phyloP scores from a whole-genome alignment of 2,113 vertebrate genomes.

The Prionailurus viverrinus region DNA sequence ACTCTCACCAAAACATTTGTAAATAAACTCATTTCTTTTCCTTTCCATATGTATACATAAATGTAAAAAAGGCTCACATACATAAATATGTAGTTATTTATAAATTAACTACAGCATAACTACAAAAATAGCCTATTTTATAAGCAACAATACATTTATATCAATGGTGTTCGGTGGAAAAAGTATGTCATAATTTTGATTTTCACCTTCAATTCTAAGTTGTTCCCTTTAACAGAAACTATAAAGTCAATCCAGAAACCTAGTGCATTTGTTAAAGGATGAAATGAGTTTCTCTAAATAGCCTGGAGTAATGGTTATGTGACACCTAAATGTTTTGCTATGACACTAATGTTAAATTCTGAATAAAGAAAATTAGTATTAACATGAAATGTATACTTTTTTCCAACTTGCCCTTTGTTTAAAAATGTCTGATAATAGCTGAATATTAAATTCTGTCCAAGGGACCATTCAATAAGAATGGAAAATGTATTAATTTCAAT shows the following conservation, averaged over 20 bases:
- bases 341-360: background rate
- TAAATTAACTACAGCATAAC: background rate
- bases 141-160: constrained; percentile 2
- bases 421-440: background rate
- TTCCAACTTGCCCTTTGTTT: constrained; percentile 6
- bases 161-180: background rate
- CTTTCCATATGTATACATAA: background rate
- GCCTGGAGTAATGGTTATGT: background rate
- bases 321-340: background rate
- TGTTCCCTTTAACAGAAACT: background rate
- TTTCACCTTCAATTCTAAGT: constrained; percentile 10
- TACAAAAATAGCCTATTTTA: constrained; percentile 32
- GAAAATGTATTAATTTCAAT: background rate
- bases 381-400: background rate
- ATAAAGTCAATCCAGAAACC: background rate
- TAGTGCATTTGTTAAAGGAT: background rate
- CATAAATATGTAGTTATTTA: background rate
- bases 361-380: background rate
- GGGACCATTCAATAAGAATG: background rate
- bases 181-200: background rate
- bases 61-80: background rate
- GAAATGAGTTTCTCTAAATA: background rate
- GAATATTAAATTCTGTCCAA: constrained; percentile 29
- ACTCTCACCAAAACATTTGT: background rate
- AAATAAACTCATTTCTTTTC: background rate